Conservation (phyloP, 1,140 invertebrate species). For the Yoshiicerus persimilis region DNA sequence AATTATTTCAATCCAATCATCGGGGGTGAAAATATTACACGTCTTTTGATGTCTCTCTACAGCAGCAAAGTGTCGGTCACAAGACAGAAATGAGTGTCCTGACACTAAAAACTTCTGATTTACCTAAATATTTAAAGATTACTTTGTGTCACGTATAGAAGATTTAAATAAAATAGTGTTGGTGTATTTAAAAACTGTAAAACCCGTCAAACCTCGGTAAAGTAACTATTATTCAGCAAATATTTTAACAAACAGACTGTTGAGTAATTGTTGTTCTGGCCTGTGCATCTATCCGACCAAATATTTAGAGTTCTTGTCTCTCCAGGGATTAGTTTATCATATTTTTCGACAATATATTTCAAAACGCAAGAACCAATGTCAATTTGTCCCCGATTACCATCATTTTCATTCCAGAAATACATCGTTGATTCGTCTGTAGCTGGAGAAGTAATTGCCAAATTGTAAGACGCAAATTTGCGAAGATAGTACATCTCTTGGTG, state of each 20-base stretch:
- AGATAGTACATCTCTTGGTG: neutral
- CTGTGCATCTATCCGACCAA: constrained; percentile 46
- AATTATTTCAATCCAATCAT: neutral
- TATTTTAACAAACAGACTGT: neutral
- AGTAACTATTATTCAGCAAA: neutral
- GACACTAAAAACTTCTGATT: neutral
- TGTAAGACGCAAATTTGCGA: neutral
- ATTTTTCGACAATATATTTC: constrained; percentile 38
- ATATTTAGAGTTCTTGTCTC: constrained; percentile 41
- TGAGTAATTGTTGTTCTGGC: constrained; percentile 45
- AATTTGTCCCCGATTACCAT: constrained; percentile 36
- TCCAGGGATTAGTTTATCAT: neutral
- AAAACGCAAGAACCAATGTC: too few relatives aligned
- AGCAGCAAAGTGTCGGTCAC: neutral
- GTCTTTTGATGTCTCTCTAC: neutral
- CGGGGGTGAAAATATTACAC: neutral
- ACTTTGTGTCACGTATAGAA: neutral
- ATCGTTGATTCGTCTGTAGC: neutral
- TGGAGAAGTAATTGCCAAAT: neutral
- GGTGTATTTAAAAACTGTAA: neutral
- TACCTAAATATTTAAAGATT: neutral
- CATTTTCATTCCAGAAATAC: constrained; percentile 46
- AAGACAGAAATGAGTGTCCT: neutral
- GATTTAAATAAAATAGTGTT: neutral
- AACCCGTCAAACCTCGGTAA: neutral